Percentiles rank a stretch among this genome's conserved stretches.
Evolutionary conservation across 2,113 vertebrate species (phyloP).

Genomic region (Podarcis cretensis): DNA sequence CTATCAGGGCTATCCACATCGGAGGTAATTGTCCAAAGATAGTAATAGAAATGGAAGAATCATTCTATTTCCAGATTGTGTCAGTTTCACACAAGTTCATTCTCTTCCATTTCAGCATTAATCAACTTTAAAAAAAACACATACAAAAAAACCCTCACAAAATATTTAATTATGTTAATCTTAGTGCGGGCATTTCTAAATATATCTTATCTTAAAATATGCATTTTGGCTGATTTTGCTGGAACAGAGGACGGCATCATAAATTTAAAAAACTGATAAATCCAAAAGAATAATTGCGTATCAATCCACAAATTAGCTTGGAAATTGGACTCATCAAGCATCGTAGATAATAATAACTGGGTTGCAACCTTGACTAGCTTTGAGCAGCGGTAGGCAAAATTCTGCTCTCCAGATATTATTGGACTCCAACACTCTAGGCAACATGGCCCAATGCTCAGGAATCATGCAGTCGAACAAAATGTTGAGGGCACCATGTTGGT

Average conservation of each 20-base stretch:
- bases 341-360: background rate
- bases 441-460: background rate
- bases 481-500: background rate
- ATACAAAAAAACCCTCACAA: background rate
- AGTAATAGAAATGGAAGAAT: no score
- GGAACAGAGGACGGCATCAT: background rate
- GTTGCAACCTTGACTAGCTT: background rate
- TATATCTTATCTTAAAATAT: background rate
- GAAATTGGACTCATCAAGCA: background rate
- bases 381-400: background rate
- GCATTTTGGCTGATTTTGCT: background rate
- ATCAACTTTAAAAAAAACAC: no score
- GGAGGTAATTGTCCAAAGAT: background rate
- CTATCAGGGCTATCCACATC: background rate
- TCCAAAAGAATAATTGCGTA: background rate
- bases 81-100: no score
- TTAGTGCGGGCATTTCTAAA: background rate
- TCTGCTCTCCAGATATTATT: background rate
- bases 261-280: background rate
- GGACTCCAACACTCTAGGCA: background rate
- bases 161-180: background rate
- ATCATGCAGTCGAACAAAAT: background rate
- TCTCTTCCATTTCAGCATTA: no score
- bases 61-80: no score
- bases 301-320: background rate